phyloP scores from a whole-genome alignment of 2,888 invertebrate genomes.

The Trichopoda pennipes region DNA sequence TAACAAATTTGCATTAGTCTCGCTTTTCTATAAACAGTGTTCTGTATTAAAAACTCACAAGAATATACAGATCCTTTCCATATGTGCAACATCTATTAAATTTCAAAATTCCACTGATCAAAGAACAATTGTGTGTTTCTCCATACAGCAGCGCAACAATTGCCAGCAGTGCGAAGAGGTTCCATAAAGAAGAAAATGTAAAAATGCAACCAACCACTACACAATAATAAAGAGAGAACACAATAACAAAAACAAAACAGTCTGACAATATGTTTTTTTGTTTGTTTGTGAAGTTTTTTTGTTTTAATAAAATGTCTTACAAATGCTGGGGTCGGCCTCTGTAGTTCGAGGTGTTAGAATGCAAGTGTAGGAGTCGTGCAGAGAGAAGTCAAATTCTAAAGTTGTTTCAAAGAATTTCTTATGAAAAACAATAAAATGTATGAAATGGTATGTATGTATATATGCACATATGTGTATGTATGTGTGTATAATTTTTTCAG shows the following conservation, averaged over 20 bases:
- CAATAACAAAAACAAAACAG: conserved; percentile 9
- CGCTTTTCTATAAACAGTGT: background rate
- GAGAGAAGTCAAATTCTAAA: conserved; percentile 66
- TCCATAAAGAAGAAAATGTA: conserved; percentile 4
- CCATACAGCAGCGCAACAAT: background rate
- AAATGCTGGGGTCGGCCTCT: conserved; percentile 62
- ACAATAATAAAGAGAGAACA: background rate
- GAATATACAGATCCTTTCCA: conserved; percentile 23
- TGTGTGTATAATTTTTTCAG: background rate
- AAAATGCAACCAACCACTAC: conserved; percentile 22
- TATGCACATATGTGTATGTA: background rate
- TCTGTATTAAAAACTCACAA: background rate
- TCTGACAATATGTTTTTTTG: conserved; percentile 18
- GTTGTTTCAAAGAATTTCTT: conserved; percentile 17
- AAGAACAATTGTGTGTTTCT: conserved; percentile 29
- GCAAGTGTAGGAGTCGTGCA: conserved; percentile 78
- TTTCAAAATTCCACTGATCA: conserved; percentile 33
- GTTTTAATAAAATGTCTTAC: conserved; percentile 64
- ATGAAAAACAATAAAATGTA: background rate
- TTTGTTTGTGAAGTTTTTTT: conserved; percentile 6
- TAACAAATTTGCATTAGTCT: conserved; percentile 51
- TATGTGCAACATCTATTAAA: conserved; percentile 49
- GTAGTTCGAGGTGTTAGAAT: conserved; percentile 75
- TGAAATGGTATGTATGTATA: background rate
- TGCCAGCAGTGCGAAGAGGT: conserved; percentile 1